Evolutionary conservation across 2,797 vertebrate genomes (phyloP).

Genomic region (Pachyuromys duprasi): DNA sequence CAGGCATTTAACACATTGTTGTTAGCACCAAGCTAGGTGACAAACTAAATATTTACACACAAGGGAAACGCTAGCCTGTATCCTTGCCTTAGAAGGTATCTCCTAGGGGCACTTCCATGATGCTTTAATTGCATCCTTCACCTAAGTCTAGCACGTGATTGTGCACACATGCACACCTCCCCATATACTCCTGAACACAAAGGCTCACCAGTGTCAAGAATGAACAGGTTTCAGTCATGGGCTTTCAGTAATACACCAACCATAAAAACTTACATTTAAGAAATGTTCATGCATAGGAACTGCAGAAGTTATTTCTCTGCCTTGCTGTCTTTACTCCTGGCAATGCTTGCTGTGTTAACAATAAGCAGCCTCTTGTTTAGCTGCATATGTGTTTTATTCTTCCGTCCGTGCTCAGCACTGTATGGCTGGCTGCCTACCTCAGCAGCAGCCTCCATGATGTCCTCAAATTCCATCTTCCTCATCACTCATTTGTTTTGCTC

Average conservation of each 20-base stretch:
- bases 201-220: not conserved
- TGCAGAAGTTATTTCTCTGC: slow-evolving; percentile 74
- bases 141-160: not conserved
- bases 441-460: slow-evolving; percentile 83
- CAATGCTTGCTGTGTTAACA: slow-evolving; percentile 80
- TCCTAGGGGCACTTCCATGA: not conserved
- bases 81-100: not conserved
- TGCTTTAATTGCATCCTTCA: not conserved
- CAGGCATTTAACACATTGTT: slow-evolving; percentile 55
- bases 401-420: slow-evolving; percentile 85
- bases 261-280: not conserved
- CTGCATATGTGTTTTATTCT: slow-evolving; percentile 83
- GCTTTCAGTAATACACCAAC: not conserved
- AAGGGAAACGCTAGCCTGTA: not conserved
- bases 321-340: slow-evolving; percentile 80
- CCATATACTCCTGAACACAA: not conserved
- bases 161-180: not conserved
- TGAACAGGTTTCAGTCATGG: not conserved
- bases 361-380: slow-evolving; percentile 80
- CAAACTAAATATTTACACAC: slow-evolving; percentile 64
- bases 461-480: slow-evolving; percentile 81
- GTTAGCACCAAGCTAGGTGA: slow-evolving; percentile 3
- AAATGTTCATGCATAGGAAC: slow-evolving; percentile 45
- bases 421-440: slow-evolving; percentile 82
- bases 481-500: slow-evolving; percentile 76